These are phyloP conservation scores for Cinclus cinclus DNA, from an alignment of 2,113 vertebrate species.

Conservation along the genomic window DNA sequence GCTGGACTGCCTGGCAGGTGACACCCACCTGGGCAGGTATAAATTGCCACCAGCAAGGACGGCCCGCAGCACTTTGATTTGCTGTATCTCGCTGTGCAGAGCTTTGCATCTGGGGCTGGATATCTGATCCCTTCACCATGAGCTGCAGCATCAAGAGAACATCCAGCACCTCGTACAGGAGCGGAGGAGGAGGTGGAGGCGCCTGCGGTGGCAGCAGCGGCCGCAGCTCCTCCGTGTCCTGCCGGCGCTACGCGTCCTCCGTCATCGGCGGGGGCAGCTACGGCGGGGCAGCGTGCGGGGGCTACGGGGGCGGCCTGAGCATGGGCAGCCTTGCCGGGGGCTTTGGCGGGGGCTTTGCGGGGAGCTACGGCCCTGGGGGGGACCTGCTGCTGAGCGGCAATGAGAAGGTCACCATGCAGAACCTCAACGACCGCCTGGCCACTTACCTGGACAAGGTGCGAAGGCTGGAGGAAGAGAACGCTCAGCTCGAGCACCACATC, in stretches of 20 bases:
- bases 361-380: constrained; percentile 7
- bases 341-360: not conserved
- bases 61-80: not conserved
- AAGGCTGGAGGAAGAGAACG: constrained; percentile 71
- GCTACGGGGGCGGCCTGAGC: not conserved
- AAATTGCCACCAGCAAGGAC: not conserved
- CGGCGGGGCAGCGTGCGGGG: not conserved
- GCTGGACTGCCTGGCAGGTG: not conserved
- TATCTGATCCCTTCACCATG: not conserved
- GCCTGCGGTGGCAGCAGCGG: not conserved
- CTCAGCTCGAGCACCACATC: constrained; percentile 71
- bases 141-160: constrained; percentile 56
- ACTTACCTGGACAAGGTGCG: constrained; percentile 71
- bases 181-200: not conserved
- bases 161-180: constrained; percentile 28
- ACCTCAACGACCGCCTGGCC: constrained; percentile 75
- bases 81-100: not conserved
- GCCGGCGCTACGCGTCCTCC: constrained; percentile 23
- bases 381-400: constrained; percentile 46
- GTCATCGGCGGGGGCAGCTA: not conserved
- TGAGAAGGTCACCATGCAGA: constrained; percentile 23
- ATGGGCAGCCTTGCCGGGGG: not conserved
- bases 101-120: not conserved
- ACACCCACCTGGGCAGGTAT: constrained; percentile 9
- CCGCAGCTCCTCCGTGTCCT: constrained; percentile 6